Evolutionary conservation across 2,888 invertebrate species (phyloP).

Genomic region (Fragum whitleyi): DNA sequence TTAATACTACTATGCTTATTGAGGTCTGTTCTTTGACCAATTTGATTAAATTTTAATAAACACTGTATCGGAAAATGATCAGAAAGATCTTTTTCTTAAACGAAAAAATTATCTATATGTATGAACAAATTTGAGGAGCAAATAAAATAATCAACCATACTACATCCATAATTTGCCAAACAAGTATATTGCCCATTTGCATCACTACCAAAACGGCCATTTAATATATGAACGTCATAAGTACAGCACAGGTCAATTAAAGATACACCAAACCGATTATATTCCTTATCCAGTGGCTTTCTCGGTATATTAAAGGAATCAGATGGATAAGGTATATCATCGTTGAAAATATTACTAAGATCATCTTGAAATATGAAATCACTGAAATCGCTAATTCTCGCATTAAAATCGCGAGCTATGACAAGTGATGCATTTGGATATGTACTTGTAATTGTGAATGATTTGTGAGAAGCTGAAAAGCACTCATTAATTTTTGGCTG

Average conservation of each 20-base stretch:
- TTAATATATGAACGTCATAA: not conserved
- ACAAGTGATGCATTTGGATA: too few relatives aligned
- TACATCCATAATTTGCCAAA: not conserved
- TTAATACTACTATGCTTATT: too few relatives aligned
- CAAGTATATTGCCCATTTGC: not conserved
- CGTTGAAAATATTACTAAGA: not conserved
- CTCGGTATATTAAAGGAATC: not conserved
- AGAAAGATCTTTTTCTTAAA: too few relatives aligned
- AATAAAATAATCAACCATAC: too few relatives aligned
- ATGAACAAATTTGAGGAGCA: too few relatives aligned
- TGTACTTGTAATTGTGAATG: too few relatives aligned
- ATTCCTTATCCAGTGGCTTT: not conserved
- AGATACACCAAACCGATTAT: not conserved
- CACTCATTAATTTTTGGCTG: too few relatives aligned
- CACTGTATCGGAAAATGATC: too few relatives aligned
- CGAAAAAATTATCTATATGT: too few relatives aligned
- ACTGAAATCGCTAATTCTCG: not conserved
- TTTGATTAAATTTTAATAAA: too few relatives aligned
- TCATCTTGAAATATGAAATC: not conserved
- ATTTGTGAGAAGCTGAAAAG: too few relatives aligned
- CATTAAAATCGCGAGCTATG: not conserved
- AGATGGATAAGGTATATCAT: not conserved
- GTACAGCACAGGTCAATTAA: not conserved
- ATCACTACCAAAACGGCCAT: not conserved
- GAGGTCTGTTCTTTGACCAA: too few relatives aligned